These are phyloP conservation scores for Camponotus floridanus DNA, from an alignment of 1,140 invertebrate species.

Conservation along the genomic window DNA sequence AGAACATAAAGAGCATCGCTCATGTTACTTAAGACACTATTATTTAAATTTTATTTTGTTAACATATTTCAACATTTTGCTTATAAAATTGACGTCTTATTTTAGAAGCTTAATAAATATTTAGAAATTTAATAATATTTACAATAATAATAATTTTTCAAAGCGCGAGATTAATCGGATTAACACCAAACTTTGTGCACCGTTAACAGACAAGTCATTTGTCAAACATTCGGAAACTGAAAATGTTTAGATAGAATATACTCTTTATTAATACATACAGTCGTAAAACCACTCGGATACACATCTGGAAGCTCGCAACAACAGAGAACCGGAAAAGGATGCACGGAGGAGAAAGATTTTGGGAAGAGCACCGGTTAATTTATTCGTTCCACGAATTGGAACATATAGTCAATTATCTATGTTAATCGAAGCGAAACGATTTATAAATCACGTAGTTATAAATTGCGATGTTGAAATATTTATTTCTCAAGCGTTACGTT, in stretches of 20 bases:
- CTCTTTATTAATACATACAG: constrained; percentile 15
- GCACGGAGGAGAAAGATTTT: constrained; percentile 17
- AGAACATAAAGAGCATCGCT: background rate
- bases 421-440: constrained; percentile 9
- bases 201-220: constrained; percentile 6
- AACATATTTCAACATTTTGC: background rate
- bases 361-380: constrained; percentile 40
- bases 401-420: constrained; percentile 37
- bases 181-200: background rate
- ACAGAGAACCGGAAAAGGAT: constrained; percentile 64
- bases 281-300: constrained; percentile 44
- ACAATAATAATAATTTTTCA: background rate
- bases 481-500: background rate
- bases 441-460: constrained; percentile 11
- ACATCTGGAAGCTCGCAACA: constrained; percentile 64
- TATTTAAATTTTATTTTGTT: constrained; percentile 1
- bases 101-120: background rate
- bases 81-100: background rate
- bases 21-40: background rate
- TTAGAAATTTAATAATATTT: background rate
- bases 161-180: constrained; percentile 2
- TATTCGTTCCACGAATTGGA: constrained; percentile 62
- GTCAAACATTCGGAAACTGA: constrained; percentile 22
- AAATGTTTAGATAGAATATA: constrained; percentile 61
- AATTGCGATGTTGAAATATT: constrained; percentile 3